Evolutionary conservation across 2,797 vertebrate genomes (phyloP).

Genomic region (Heliangelus exortis): DNA sequence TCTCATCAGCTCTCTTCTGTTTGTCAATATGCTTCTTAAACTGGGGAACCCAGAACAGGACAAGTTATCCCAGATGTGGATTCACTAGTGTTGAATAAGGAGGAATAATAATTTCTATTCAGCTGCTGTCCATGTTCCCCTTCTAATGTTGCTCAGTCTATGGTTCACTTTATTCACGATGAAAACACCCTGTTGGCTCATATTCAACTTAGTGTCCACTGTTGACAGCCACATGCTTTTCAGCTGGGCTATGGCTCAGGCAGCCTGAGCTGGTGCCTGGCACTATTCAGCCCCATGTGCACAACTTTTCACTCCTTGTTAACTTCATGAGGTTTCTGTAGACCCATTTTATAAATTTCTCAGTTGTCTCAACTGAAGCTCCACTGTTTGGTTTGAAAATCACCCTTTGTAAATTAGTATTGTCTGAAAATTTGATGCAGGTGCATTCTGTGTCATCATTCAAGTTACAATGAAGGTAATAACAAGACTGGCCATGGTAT

Average conservation of each 20-base stretch:
- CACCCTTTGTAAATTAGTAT: background rate
- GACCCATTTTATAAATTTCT: background rate
- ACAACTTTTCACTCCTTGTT: background rate
- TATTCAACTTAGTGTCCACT: background rate
- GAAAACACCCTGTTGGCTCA: background rate
- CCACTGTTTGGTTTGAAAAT: background rate
- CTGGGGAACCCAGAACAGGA: background rate
- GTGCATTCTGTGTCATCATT: background rate
- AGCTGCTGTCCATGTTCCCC: background rate
- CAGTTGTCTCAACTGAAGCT: background rate
- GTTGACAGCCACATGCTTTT: conserved; percentile 2
- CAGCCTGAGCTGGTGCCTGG: background rate
- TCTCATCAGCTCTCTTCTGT: background rate
- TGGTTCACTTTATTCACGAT: background rate
- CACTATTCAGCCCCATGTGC: background rate
- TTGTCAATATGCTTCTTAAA: background rate
- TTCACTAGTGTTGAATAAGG: background rate
- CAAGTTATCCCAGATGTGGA: background rate
- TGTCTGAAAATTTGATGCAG: background rate
- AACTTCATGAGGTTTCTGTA: background rate
- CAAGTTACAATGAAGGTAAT: background rate
- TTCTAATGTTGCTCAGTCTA: background rate
- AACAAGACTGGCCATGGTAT: background rate
- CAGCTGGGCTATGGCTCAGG: background rate
- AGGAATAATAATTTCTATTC: background rate